These are phyloP conservation scores for Erebia aethiops DNA, from an alignment of 2,888 invertebrate genomes.

Conservation along the genomic window DNA sequence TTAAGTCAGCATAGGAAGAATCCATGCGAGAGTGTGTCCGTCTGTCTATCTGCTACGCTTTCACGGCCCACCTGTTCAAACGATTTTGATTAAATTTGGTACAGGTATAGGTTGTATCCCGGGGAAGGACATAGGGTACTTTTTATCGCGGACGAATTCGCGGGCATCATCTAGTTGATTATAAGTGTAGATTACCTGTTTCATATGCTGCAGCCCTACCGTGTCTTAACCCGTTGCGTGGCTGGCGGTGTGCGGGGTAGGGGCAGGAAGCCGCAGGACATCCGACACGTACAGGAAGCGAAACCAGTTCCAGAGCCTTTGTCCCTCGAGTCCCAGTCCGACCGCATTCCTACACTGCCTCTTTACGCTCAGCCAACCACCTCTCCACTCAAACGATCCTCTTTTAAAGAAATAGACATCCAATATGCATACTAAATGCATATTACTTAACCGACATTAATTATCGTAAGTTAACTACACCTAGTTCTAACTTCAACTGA, in stretches of 20 bases:
- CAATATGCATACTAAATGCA: constrained; percentile 14
- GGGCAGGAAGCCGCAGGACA: constrained; percentile 83
- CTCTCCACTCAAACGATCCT: constrained; percentile 38
- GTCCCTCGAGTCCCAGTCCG: constrained; percentile 70
- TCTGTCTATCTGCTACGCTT: too few relatives aligned
- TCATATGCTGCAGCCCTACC: constrained; percentile 54
- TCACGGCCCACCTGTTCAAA: too few relatives aligned
- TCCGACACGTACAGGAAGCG: constrained; percentile 84
- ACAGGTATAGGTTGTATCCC: too few relatives aligned
- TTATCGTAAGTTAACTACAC: not conserved
- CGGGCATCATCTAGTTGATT: too few relatives aligned
- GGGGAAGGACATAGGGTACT: too few relatives aligned
- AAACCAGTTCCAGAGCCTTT: constrained; percentile 79
- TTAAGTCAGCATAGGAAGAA: too few relatives aligned
- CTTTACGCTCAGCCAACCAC: constrained; percentile 61
- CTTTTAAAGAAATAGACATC: constrained; percentile 35
- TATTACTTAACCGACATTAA: not conserved
- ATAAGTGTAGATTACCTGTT: not conserved
- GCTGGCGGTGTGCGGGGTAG: constrained; percentile 55
- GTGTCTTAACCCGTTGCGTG: constrained; percentile 58
- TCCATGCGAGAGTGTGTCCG: too few relatives aligned
- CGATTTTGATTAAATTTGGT: too few relatives aligned
- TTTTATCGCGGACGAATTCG: too few relatives aligned
- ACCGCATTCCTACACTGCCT: constrained; percentile 77
- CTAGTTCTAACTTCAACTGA: not conserved